Evolutionary conservation across 92 coral and sea anemone genomes (phyloP).

Genomic region (Nematostella vectensis): DNA sequence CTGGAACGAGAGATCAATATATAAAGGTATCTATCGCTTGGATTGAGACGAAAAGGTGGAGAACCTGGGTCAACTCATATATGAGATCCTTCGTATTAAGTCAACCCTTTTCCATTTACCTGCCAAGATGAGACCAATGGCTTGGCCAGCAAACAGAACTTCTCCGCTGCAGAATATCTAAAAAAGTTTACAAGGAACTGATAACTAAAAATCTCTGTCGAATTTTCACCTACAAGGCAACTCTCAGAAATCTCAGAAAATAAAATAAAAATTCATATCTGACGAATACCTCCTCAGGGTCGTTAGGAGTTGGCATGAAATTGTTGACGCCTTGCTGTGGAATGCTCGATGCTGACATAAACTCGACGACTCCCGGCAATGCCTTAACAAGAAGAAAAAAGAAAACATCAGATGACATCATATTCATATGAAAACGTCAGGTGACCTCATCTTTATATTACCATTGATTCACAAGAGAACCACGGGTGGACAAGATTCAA

Average conservation of each 20-base stretch:
- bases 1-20: constrained; percentile 26
- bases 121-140: constrained; percentile 70
- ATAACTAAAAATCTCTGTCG: too few species aligned
- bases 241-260: too few species aligned
- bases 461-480: too few species aligned
- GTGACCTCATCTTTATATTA: too few species aligned
- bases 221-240: too few species aligned
- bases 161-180: constrained; percentile 60
- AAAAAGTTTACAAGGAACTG: too few species aligned
- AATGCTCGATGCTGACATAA: constrained; percentile 52
- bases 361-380: constrained; percentile 72
- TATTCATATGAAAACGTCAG: too few species aligned
- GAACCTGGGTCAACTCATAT: too few species aligned
- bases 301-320: constrained; percentile 20
- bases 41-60: neutral
- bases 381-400: constrained; percentile 47
- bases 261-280: too few species aligned
- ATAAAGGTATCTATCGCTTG: neutral
- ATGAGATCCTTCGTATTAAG: too few species aligned
- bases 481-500: too few species aligned
- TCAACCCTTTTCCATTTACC: constrained; percentile 49
- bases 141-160: constrained; percentile 78
- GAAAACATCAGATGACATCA: neutral
- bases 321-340: constrained; percentile 73
- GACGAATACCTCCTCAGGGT: constrained; percentile 36